Percentiles rank a stretch among this genome's conserved stretches.
Conservation (phyloP, 2,888 invertebrate genomes). For the Tipula vernalis region DNA sequence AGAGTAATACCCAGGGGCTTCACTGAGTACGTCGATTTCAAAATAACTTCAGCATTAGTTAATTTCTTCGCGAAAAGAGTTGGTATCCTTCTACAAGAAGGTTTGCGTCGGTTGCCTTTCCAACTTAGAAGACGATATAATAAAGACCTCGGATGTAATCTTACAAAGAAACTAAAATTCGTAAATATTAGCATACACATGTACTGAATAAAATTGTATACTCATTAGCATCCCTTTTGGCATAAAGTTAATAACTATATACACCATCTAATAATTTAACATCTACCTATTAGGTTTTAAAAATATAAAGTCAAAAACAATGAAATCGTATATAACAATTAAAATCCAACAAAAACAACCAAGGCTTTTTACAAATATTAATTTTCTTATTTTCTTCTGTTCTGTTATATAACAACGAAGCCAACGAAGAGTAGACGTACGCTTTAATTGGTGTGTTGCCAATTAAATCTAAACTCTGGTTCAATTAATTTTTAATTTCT, state of each 20-base stretch:
- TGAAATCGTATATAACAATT: not conserved
- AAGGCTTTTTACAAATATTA: not conserved
- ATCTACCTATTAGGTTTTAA: not conserved
- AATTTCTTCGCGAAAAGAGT: too few relatives aligned
- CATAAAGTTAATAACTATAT: not conserved
- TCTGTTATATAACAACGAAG: not conserved
- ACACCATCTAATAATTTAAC: not conserved
- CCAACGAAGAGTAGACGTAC: not conserved
- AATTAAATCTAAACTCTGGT: not conserved
- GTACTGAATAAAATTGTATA: too few relatives aligned
- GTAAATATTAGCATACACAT: too few relatives aligned
- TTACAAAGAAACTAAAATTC: too few relatives aligned
- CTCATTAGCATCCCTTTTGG: not conserved
- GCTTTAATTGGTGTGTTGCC: not conserved
- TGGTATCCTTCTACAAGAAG: too few relatives aligned
- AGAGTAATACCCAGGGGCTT: too few relatives aligned
- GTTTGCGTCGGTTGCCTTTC: too few relatives aligned
- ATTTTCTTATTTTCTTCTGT: not conserved
- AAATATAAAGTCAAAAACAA: not conserved
- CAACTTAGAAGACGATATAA: too few relatives aligned
- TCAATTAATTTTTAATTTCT: slow-evolving; percentile 4
- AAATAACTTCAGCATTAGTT: too few relatives aligned
- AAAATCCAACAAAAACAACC: not conserved
- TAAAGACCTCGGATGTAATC: too few relatives aligned
- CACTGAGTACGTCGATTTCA: too few relatives aligned